Percentiles rank a stretch among this genome's conserved stretches.
phyloP scores from a whole-genome alignment of 1,140 invertebrate genomes.

The Drosophila varians region DNA sequence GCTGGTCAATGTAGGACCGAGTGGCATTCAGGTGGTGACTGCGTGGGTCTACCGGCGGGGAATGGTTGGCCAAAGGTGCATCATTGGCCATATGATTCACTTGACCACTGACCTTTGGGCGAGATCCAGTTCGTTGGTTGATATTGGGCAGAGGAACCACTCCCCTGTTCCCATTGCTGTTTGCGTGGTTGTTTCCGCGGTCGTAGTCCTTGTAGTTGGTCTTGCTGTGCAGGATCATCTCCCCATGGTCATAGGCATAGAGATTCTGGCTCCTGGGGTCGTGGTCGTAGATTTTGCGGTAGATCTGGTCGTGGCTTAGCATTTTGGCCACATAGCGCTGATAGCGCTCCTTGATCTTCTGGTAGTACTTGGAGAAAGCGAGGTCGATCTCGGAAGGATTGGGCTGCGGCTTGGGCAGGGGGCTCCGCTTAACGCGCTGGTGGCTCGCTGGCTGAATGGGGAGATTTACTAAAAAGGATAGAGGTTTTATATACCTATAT shows the following conservation, averaged over 20 bases:
- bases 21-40: conserved; percentile 36
- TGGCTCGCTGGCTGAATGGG: background rate
- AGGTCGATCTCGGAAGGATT: conserved; percentile 57
- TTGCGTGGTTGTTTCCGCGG: conserved; percentile 22
- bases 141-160: conserved; percentile 56
- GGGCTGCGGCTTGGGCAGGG: conserved; percentile 18
- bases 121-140: conserved; percentile 55
- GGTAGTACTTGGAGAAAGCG: conserved; percentile 78
- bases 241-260: conserved; percentile 37
- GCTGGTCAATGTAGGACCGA: conserved; percentile 62
- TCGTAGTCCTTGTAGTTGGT: conserved; percentile 48
- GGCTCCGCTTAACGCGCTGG: conserved; percentile 45
- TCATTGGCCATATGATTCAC: conserved; percentile 42
- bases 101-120: conserved; percentile 16
- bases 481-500: no score
- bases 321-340: conserved; percentile 78
- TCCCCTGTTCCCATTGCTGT: background rate
- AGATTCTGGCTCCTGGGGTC: conserved; percentile 59
- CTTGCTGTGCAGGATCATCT: conserved; percentile 51
- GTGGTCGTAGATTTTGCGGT: conserved; percentile 53
- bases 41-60: conserved; percentile 3
- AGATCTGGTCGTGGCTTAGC: conserved; percentile 51
- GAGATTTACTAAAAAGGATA: background rate
- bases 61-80: conserved; percentile 13
- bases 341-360: conserved; percentile 78